These are phyloP conservation scores for Mizuhopecten yessoensis DNA, from an alignment of 1,140 invertebrate genomes.

Conservation along the genomic window DNA sequence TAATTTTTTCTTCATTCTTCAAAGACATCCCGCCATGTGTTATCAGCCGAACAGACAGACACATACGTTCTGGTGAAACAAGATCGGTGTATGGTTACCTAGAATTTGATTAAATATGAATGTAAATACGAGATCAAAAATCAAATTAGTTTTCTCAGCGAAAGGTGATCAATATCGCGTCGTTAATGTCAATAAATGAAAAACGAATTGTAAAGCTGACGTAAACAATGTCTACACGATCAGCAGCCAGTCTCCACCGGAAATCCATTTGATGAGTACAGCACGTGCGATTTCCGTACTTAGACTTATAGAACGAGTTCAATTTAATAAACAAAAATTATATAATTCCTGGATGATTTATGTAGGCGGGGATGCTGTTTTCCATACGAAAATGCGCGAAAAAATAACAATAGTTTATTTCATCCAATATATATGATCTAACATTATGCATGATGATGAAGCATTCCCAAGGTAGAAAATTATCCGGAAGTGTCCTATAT, in stretches of 20 bases:
- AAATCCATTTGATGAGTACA: neutral
- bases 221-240: too few relatives aligned
- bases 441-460: too few relatives aligned
- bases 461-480: too few relatives aligned
- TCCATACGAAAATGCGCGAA: too few relatives aligned
- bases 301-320: too few relatives aligned
- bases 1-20: neutral
- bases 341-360: too few relatives aligned
- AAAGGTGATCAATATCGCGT: neutral
- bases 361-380: too few relatives aligned
- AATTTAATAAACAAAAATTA: too few relatives aligned
- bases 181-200: neutral
- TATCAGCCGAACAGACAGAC: neutral
- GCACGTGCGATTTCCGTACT: neutral
- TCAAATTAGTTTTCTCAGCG: conserved; percentile 5
- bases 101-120: neutral
- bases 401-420: too few relatives aligned
- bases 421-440: too few relatives aligned
- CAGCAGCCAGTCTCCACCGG: neutral
- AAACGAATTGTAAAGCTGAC: neutral
- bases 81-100: neutral
- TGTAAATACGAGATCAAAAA: neutral
- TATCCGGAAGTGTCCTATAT: too few relatives aligned
- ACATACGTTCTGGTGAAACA: neutral
- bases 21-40: neutral